These are phyloP conservation scores for Lasioglossum morio DNA, from an alignment of 2,888 invertebrate species.

Conservation along the genomic window DNA sequence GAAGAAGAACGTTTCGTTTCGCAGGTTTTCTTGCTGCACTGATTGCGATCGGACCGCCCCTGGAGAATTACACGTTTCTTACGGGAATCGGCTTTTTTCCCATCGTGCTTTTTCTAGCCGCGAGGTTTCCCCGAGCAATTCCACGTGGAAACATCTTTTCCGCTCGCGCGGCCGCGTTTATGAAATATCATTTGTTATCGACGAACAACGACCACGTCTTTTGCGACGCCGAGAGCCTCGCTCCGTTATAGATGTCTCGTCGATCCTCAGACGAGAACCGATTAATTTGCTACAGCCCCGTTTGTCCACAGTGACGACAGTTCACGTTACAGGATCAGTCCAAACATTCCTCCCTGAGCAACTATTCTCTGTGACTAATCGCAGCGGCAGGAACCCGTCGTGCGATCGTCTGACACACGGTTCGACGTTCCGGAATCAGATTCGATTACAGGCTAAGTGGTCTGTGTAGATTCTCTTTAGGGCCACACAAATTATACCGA, in stretches of 20 bases:
- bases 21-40: constrained; percentile 8
- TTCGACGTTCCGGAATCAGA: constrained; percentile 49
- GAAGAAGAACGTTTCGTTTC: constrained; percentile 6
- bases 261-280: constrained; percentile 34
- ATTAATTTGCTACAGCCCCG: constrained; percentile 58
- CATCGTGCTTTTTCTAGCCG: not conserved
- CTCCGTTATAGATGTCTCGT: constrained; percentile 5
- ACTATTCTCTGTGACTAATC: constrained; percentile 63
- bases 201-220: not conserved
- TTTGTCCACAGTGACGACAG: constrained; percentile 60
- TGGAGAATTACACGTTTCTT: constrained; percentile 29
- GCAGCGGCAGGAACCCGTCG: constrained; percentile 44
- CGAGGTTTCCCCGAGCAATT: not conserved
- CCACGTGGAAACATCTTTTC: not conserved
- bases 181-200: constrained; percentile 26
- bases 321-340: constrained; percentile 47
- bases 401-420: constrained; percentile 35
- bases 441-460: constrained; percentile 35
- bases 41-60: constrained; percentile 12
- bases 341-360: constrained; percentile 46
- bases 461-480: constrained; percentile 14
- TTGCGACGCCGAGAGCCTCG: not conserved
- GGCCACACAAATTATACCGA: not conserved
- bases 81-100: not conserved
- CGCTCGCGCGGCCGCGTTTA: not conserved